Percentiles rank a stretch among this genome's conserved stretches.
phyloP scores from a whole-genome alignment of 2,797 vertebrate species.

The Allobates femoralis region DNA sequence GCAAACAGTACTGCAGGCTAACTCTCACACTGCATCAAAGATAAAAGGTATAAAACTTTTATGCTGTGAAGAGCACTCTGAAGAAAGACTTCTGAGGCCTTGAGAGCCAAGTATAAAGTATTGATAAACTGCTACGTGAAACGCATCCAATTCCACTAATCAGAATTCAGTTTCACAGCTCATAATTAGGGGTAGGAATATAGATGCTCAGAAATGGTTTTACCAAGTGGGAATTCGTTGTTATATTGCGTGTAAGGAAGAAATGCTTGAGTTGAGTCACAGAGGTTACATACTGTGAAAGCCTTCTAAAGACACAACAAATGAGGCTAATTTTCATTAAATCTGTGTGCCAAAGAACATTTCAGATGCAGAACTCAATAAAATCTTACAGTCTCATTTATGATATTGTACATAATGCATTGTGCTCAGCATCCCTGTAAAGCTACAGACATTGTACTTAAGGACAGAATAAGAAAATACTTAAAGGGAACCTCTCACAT shows the following conservation, averaged over 20 bases:
- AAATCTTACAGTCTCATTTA: constrained; percentile 10
- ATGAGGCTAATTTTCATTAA: constrained; percentile 40
- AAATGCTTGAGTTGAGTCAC: neutral
- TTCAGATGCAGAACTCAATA: neutral
- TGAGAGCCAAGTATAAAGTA: constrained; percentile 59
- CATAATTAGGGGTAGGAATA: constrained; percentile 27
- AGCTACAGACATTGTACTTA: neutral
- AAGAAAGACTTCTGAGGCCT: constrained; percentile 58
- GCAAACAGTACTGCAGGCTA: constrained; percentile 59
- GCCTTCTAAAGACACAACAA: constrained; percentile 28
- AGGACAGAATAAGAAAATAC: neutral
- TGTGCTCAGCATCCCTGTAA: neutral
- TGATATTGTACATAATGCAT: constrained; percentile 7
- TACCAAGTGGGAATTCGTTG: constrained; percentile 31
- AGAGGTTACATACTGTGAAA: constrained; percentile 34
- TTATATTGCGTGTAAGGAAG: constrained; percentile 26
- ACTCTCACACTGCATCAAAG: constrained; percentile 52
- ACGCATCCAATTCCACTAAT: constrained; percentile 24
- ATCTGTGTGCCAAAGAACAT: neutral
- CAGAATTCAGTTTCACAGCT: constrained; percentile 20
- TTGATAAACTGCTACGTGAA: constrained; percentile 54
- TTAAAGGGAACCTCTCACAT: neutral
- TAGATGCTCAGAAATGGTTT: constrained; percentile 45
- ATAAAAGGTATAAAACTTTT: constrained; percentile 59
- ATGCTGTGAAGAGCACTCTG: constrained; percentile 58